A percentile compares a stretch with the other conserved stretches of the same genome.
Evolutionary conservation across 2,113 vertebrate species (phyloP).

Genomic region (Nanorana parkeri): DNA sequence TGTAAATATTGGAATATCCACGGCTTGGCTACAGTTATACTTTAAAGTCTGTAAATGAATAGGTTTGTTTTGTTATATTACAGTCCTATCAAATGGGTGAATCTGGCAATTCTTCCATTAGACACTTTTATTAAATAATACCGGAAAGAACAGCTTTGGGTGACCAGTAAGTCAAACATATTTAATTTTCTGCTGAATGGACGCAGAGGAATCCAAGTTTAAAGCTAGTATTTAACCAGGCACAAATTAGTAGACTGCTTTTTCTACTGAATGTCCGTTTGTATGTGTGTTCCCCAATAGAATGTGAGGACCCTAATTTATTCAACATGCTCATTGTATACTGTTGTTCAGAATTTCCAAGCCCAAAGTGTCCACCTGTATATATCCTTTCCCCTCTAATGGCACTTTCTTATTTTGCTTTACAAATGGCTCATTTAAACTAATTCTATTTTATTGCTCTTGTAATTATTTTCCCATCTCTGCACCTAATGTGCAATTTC

Average conservation of each 20-base stretch:
- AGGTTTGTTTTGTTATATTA: no score
- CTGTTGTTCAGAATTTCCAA: slow-evolving; percentile 61
- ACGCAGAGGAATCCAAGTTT: neutral
- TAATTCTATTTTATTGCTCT: slow-evolving; percentile 71
- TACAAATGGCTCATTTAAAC: slow-evolving; percentile 68
- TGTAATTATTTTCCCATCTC: slow-evolving; percentile 77
- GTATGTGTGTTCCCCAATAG: neutral
- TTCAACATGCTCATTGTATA: slow-evolving; percentile 49
- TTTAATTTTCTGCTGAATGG: no score
- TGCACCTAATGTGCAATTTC: slow-evolving; percentile 76
- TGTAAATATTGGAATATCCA: no score
- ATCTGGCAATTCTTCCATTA: no score
- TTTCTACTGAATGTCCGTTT: neutral
- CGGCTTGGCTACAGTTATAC: no score
- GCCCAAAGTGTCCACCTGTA: slow-evolving; percentile 53
- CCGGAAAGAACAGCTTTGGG: no score
- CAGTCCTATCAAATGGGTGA: no score
- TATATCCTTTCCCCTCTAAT: slow-evolving; percentile 63
- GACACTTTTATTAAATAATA: no score
- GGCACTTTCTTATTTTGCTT: slow-evolving; percentile 76
- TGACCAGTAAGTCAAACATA: no score
- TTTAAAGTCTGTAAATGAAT: no score
- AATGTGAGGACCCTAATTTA: slow-evolving; percentile 25
- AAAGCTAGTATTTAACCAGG: neutral
- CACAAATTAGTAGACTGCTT: neutral